Evolutionary conservation across 2,113 vertebrate species (phyloP).

Genomic region (Puntigrus tetrazona): DNA sequence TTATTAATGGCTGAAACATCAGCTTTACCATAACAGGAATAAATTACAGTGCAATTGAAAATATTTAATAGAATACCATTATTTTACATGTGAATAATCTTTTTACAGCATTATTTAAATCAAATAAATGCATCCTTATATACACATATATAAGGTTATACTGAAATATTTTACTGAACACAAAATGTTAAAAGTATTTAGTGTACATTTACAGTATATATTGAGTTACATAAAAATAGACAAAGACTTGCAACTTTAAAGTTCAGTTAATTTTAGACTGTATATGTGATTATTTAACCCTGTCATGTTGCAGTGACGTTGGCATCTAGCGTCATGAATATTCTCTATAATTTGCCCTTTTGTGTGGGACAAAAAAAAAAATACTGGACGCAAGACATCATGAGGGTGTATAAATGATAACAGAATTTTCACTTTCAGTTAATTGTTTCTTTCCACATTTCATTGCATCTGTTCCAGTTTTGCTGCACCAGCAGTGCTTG

Average conservation of each 20-base stretch:
- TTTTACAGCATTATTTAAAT: too few species aligned
- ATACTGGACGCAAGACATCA: not conserved
- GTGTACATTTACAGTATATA: not conserved
- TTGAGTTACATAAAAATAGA: not conserved
- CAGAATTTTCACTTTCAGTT: not conserved
- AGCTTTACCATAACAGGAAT: too few species aligned
- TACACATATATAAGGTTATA: not conserved
- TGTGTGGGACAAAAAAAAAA: not conserved
- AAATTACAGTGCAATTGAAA: too few species aligned
- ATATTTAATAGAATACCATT: too few species aligned
- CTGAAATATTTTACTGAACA: too few species aligned
- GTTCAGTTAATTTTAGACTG: not conserved
- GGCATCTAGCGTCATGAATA: not conserved
- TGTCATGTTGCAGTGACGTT: not conserved
- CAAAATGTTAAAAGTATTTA: not conserved
- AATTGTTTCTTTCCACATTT: constrained; percentile 49
- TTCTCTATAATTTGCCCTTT: not conserved
- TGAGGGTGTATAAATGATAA: not conserved
- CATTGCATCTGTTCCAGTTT: constrained; percentile 47
- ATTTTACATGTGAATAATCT: too few species aligned
- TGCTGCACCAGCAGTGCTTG: not conserved
- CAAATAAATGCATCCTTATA: not conserved
- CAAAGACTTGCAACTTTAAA: not conserved
- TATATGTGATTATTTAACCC: not conserved
- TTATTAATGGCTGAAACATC: too few species aligned